Evolutionary conservation across 2,113 vertebrate genomes (phyloP), one percentile per base, ranked within the genome.

Genomic region (Rhynchomys soricoides): DNA sequence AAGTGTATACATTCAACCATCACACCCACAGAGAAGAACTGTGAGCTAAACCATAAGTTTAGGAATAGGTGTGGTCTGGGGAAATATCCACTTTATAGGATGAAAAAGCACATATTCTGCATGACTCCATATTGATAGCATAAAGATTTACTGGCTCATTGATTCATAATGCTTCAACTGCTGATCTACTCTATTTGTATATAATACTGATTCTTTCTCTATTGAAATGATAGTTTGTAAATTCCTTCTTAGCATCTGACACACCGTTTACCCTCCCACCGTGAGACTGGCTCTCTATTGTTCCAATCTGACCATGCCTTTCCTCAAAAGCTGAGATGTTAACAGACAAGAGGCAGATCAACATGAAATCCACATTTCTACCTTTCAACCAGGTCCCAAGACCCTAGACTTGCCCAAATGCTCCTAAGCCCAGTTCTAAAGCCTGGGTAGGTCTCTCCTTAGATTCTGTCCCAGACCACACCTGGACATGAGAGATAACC

Each of bases 341-440:
- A 81, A 48, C 9, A 57, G 45, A 21, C 91, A 88, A 71, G 57
- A 89, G 6, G 50, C 5, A 4, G 37, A 26, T 40, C 75, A 83
- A 19, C 6, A 13, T 21, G 48, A 55, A 40, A 15, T 3, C 37
- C 21, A 16, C 17, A 86, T 29, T 24, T 31, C 68, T 87, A 66
- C 74, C 85, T 92, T 94, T 78, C 45, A 83, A 81, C 24, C 22
- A 78, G 19, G 59, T 40, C 52, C 45, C 17, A 83, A 50, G 8
- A 66, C 48, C 19, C 82, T 59, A 59, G 52, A 79, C 64, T 66
- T 92, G n/a, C 64, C 86, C 59, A 92, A 73, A 45, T 94, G 64
- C 78, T 52, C 89, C 55, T 66, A 52, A 45, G 45, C 29, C 55
- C 78, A 89, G 59, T 82, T 93, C 59, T 52, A 95, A 79, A 89